phyloP scores from a whole-genome alignment of 2,113 vertebrate species.

The Aegotheles bennettii region DNA sequence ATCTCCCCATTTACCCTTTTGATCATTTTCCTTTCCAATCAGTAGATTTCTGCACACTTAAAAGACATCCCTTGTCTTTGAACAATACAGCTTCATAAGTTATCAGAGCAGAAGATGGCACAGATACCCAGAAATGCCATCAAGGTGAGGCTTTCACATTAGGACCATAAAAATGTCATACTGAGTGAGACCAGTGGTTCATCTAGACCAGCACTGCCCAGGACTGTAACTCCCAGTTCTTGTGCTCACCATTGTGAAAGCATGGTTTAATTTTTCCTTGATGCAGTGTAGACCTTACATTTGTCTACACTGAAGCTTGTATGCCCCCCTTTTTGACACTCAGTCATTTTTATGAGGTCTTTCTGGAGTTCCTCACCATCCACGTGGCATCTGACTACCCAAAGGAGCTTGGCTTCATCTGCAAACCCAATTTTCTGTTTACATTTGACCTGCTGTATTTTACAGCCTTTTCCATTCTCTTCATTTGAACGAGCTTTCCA shows the following conservation, averaged over 20 bases:
- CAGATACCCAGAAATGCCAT: background rate
- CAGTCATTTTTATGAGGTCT: slow-evolving; percentile 13
- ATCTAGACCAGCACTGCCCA: background rate
- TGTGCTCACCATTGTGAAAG: background rate
- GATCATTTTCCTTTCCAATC: background rate
- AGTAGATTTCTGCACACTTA: background rate
- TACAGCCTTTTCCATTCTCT: background rate
- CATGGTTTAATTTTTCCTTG: background rate
- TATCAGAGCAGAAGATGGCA: background rate
- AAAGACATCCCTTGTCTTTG: background rate
- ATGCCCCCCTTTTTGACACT: background rate
- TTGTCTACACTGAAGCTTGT: background rate
- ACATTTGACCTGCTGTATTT: background rate
- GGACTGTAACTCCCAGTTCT: background rate
- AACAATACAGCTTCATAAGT: background rate
- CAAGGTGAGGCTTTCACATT: background rate
- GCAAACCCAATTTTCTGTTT: background rate
- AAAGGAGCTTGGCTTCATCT: background rate
- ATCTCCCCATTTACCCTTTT: background rate
- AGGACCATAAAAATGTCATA: background rate
- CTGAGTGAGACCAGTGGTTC: background rate
- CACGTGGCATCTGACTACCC: background rate
- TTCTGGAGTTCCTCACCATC: background rate
- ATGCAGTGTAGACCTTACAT: background rate
- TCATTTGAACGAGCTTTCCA: background rate